Conservation (phyloP, 2,888 invertebrate species). For the Artemia sinica region DNA sequence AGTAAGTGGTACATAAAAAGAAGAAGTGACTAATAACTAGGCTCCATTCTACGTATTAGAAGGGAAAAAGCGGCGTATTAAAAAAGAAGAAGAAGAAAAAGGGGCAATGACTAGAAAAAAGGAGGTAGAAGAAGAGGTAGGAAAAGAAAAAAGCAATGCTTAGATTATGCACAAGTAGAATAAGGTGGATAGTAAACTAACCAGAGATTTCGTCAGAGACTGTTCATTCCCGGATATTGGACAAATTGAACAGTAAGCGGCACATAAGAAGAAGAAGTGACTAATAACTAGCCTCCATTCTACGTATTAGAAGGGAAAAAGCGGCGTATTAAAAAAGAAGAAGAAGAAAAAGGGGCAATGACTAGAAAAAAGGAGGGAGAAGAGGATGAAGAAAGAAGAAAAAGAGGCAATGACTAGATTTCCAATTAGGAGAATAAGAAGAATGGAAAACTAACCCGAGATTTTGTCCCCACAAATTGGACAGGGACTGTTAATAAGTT, state of each 20-base stretch:
- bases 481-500: constrained; percentile 78
- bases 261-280: no score
- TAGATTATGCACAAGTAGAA: no score
- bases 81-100: neutral
- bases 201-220: neutral
- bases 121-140: no score
- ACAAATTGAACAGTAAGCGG: no score
- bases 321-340: neutral
- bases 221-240: no score
- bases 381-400: neutral
- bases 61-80: neutral
- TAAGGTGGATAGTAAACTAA: no score
- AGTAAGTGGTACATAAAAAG: no score
- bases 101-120: no score
- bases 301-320: neutral
- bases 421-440: no score
- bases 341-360: neutral
- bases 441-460: constrained; percentile 34
- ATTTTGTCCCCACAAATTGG: constrained; percentile 90
- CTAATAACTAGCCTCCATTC: no score
- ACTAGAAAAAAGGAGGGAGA: neutral
- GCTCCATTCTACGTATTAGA: neutral
- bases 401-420: neutral
- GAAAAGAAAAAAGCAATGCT: no score
- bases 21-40: no score